phyloP scores from a whole-genome alignment of 2,888 invertebrate species.

The Azorinus chamasolen region DNA sequence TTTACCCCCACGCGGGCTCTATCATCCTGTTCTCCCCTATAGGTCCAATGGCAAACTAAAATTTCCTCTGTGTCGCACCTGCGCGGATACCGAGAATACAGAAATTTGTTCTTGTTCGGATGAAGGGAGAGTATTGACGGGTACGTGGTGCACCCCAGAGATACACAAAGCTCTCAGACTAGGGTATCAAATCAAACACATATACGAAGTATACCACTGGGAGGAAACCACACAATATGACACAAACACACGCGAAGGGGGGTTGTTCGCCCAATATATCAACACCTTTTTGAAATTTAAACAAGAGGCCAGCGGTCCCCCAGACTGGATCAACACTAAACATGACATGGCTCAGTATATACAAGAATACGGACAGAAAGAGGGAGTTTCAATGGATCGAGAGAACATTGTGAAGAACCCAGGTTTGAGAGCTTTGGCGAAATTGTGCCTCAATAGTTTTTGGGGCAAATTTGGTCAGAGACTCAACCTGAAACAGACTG shows the following conservation, averaged over 20 bases:
- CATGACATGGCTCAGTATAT: slow-evolving; percentile 25
- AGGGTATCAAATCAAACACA: slow-evolving; percentile 80
- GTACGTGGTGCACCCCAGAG: slow-evolving; percentile 84
- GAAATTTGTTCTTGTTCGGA: slow-evolving; percentile 77
- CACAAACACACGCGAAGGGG: slow-evolving; percentile 41
- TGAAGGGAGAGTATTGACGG: slow-evolving; percentile 68
- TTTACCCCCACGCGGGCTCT: slow-evolving; percentile 31
- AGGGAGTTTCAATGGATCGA: slow-evolving; percentile 32
- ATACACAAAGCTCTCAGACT: slow-evolving; percentile 64
- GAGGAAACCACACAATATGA: slow-evolving; percentile 57
- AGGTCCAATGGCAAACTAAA: slow-evolving; percentile 77
- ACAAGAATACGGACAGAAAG: slow-evolving; percentile 24
- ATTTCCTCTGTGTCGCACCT: slow-evolving; percentile 82
- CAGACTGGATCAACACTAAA: slow-evolving; percentile 46
- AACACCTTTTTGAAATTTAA: slow-evolving; percentile 60
- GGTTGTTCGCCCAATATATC: slow-evolving; percentile 79
- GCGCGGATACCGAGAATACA: slow-evolving; percentile 64
- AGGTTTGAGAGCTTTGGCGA: slow-evolving; percentile 39
- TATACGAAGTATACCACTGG: slow-evolving; percentile 82
- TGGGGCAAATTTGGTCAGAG: slow-evolving; percentile 52
- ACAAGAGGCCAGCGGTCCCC: slow-evolving; percentile 48
- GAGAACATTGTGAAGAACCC: slow-evolving; percentile 35
- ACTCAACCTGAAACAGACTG: slow-evolving; percentile 39
- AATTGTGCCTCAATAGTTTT: slow-evolving; percentile 41
- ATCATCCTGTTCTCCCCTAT: slow-evolving; percentile 69